These are phyloP conservation scores for Thamnophis sirtalis DNA, from an alignment of 2,113 vertebrate species.

Conservation along the genomic window DNA sequence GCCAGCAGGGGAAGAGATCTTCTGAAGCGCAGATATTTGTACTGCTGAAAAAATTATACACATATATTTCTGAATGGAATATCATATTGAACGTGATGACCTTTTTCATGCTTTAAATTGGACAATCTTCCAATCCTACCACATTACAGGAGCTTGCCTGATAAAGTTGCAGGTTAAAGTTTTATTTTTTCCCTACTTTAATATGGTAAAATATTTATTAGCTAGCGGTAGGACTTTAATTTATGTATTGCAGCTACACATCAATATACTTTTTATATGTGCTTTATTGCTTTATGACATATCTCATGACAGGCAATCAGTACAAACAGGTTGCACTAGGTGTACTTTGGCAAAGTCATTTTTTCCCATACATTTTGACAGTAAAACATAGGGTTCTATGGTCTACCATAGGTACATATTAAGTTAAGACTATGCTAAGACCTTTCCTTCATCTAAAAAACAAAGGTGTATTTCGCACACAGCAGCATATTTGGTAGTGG, in stretches of 20 bases:
- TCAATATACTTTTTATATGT: background rate
- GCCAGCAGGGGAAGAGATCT: conserved; percentile 78
- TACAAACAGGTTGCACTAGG: background rate
- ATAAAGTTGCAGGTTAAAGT: background rate
- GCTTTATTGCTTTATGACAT: background rate
- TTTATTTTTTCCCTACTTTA: background rate
- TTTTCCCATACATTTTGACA: background rate
- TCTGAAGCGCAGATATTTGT: conserved; percentile 90
- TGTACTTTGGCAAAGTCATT: background rate
- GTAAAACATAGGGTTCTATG: background rate
- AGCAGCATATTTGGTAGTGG: background rate
- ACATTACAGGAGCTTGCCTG: fast-evolving
- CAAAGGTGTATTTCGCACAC: background rate
- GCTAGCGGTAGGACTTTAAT: background rate
- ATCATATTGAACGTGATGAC: background rate
- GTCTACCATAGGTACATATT: background rate
- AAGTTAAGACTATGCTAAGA: background rate
- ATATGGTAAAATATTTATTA: background rate
- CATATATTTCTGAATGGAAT: background rate
- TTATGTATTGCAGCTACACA: background rate
- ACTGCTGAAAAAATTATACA: conserved; percentile 75
- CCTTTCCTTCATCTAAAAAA: background rate
- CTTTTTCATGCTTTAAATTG: background rate
- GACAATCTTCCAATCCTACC: background rate
- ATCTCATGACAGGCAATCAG: background rate